phyloP scores from a whole-genome alignment of 2,888 invertebrate genomes.

The Drosophila robusta region DNA sequence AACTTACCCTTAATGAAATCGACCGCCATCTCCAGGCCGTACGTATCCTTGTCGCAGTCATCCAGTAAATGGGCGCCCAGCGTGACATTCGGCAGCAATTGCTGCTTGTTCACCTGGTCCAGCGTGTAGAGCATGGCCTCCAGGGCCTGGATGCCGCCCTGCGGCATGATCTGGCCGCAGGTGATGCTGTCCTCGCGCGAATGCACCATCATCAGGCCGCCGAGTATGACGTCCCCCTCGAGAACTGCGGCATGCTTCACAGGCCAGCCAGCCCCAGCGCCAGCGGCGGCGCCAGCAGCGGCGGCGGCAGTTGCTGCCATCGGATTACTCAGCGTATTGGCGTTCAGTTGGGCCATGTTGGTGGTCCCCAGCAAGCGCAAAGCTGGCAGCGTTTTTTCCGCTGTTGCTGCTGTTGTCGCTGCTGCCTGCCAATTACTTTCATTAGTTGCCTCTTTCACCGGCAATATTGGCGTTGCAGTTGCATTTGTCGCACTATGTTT shows the following conservation, averaged over 20 bases:
- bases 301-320: conserved; percentile 18
- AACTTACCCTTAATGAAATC: conserved; percentile 97
- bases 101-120: conserved; percentile 90
- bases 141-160: conserved; percentile 94
- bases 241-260: conserved; percentile 94
- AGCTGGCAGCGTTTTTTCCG: conserved; percentile 34
- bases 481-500: conserved; percentile 6
- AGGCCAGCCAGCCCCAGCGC: conserved; percentile 87
- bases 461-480: not conserved
- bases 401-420: conserved; percentile 3
- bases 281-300: conserved; percentile 40
- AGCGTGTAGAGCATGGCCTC: conserved; percentile 97
- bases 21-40: conserved; percentile 97
- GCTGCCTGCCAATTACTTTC: conserved; percentile 37
- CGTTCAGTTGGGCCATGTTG: conserved; percentile 9
- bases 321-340: conserved; percentile 5
- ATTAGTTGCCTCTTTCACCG: conserved; percentile 31
- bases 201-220: conserved; percentile 98
- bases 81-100: conserved; percentile 90
- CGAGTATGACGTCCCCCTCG: conserved; percentile 94
- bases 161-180: conserved; percentile 97
- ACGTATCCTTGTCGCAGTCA: conserved; percentile 98
- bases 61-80: conserved; percentile 96
- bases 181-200: conserved; percentile 94
- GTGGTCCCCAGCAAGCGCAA: conserved; percentile 86